phyloP scores from a whole-genome alignment of 2,797 vertebrate genomes.

The Phalanger gymnotis region DNA sequence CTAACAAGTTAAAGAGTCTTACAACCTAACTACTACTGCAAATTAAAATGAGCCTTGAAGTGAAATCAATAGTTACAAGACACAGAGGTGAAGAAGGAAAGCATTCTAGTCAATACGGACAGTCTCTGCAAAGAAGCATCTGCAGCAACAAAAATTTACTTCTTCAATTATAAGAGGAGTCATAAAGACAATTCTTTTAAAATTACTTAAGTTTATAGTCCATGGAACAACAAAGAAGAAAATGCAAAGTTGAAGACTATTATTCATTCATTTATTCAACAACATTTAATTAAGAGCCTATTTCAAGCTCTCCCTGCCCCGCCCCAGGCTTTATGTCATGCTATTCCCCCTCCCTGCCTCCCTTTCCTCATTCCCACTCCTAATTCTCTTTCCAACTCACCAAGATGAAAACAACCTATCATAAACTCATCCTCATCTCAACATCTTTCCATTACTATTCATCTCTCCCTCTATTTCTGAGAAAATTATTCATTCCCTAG shows the following conservation, averaged over 20 bases:
- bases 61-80: background rate
- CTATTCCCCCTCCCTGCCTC: background rate
- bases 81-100: background rate
- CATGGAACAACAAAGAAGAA: background rate
- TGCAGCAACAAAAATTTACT: background rate
- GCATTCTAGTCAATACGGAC: background rate
- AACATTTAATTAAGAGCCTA: background rate
- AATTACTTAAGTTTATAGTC: background rate
- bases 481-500: background rate
- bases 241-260: background rate
- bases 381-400: background rate
- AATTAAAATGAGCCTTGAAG: background rate
- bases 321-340: background rate
- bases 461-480: background rate
- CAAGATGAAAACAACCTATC: background rate
- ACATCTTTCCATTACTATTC: background rate
- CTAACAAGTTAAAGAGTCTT: background rate
- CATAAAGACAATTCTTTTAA: background rate
- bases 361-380: background rate
- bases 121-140: background rate
- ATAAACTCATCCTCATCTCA: background rate
- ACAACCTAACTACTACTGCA: background rate
- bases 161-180: background rate
- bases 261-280: background rate
- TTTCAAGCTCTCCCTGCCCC: background rate